Conservation (phyloP, 2,888 invertebrate species). For the Thymelicus sylvestris region DNA sequence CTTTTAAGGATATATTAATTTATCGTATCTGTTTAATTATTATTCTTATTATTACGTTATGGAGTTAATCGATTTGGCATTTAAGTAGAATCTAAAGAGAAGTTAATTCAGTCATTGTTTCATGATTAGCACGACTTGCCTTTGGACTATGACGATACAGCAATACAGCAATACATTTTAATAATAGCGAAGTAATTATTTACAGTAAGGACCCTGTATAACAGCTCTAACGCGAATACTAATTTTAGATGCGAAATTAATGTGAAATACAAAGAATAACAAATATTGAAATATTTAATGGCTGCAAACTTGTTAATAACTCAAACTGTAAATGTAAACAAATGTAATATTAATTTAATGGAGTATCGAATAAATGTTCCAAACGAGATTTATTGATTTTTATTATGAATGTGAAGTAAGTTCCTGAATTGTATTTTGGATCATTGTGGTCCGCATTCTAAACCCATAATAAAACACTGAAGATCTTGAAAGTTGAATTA, state of each 20-base stretch:
- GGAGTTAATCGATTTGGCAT: slow-evolving; percentile 13
- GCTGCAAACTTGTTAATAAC: slow-evolving; percentile 43
- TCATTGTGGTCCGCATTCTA: no score
- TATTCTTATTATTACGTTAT: slow-evolving; percentile 22
- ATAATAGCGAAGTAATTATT: not conserved
- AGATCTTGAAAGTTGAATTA: not conserved
- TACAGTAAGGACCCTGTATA: not conserved
- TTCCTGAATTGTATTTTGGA: no score
- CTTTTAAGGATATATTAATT: slow-evolving; percentile 6
- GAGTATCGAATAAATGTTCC: slow-evolving; percentile 74
- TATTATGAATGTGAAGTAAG: not conserved
- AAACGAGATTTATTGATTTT: slow-evolving; percentile 46
- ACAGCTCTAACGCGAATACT: slow-evolving; percentile 8
- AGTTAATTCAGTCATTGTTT: not conserved
- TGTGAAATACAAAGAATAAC: slow-evolving; percentile 22
- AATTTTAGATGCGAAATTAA: slow-evolving; percentile 19
- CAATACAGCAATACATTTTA: not conserved
- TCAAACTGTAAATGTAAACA: slow-evolving; percentile 53
- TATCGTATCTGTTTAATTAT: slow-evolving; percentile 14
- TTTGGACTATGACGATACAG: not conserved
- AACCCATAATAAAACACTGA: no score
- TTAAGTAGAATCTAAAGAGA: not conserved
- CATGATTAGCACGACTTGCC: not conserved
- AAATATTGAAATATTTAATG: slow-evolving; percentile 39
- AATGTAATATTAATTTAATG: slow-evolving; percentile 62